Evolutionary conservation across 1,140 invertebrate species (phyloP), one percentile per base, ranked within the genome.

Genomic region (Probaryconus sp.): DNA sequence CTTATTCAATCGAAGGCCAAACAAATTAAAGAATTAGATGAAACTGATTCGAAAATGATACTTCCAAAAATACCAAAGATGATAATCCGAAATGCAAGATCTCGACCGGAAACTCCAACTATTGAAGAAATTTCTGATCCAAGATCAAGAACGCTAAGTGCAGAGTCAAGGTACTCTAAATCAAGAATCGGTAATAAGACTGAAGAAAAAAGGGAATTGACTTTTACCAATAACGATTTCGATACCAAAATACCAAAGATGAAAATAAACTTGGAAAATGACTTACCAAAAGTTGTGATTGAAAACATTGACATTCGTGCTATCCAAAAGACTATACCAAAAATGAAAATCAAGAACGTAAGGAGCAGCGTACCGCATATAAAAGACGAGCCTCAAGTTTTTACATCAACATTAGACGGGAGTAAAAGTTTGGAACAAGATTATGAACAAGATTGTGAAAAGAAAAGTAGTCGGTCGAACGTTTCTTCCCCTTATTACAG

Each of bases 61-160:
- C 73, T 74, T 28, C 80, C 75, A 14, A 86, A 87, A 61, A 86
- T 88, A 77, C 87, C 87, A 61, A 88, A 88, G 48, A 87, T 88
- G 83, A 87, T 88, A 16, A 88, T 88, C 35, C 76, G 83, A 24
- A 88, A 87, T 14, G 79, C 77, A 4, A 77, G 70, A 43, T 88
- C 85, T 9, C 77, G 86, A 11, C 83, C 86, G 1, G 69, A 70
- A 9, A 87, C 85, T 0, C 86, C 85, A n/a, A 82, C 79, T 1
- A 70, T 83, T 13, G 81, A 86, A 21, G 81, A 80, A 65, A 76
- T 82, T 26, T 69, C 74, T 1, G 68, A 74, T 10, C 45, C 56
- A 42, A 20, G 26, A 6, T 30, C 28, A 28, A 55, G 60, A 16
- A 53, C 28, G 20, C 65, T 67, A 4, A 70, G 65, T 18, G 16